A percentile compares a stretch with the other conserved stretches of the same genome.
phyloP scores from a whole-genome alignment of 64 coral and sea anemone genomes.

The Stylophora pistillata region DNA sequence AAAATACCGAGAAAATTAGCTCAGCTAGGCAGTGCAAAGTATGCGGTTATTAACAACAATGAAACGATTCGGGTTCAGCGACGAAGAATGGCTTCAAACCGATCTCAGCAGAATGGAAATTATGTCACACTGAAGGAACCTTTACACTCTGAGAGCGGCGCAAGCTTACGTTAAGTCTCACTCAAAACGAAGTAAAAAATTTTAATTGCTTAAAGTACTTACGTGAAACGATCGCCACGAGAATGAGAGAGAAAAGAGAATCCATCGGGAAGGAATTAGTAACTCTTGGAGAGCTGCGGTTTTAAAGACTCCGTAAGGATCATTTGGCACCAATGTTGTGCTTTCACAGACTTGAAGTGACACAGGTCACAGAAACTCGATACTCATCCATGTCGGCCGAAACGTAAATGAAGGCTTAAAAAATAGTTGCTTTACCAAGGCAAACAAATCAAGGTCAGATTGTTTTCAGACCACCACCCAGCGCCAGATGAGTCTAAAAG shows the following conservation, averaged over 20 bases:
- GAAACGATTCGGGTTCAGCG: not conserved
- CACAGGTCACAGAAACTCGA: constrained; percentile 25
- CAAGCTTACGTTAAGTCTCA: not conserved
- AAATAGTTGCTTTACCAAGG: not conserved
- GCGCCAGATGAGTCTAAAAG: not conserved
- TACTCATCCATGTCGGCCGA: not conserved
- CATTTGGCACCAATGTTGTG: not conserved
- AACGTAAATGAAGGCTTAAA: not conserved
- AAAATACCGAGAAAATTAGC: constrained; percentile 6
- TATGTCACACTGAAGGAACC: not conserved
- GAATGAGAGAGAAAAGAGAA: not conserved
- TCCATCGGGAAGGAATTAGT: not conserved
- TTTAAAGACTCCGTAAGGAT: not conserved
- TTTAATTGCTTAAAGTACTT: constrained; percentile 2
- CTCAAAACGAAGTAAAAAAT: not conserved
- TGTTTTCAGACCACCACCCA: not conserved
- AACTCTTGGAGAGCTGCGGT: not conserved
- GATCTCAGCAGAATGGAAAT: not conserved
- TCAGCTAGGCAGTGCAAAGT: not conserved
- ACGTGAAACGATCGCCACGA: not conserved
- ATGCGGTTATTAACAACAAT: not conserved
- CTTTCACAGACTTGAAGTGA: constrained; percentile 2
- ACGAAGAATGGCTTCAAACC: not conserved
- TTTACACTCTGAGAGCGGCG: not conserved
- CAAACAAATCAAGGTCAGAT: constrained; percentile 36